Percentiles rank a stretch among this genome's conserved stretches.
Evolutionary conservation across 2,888 invertebrate genomes (phyloP).

Genomic region (Flabesymbios commensalis): DNA sequence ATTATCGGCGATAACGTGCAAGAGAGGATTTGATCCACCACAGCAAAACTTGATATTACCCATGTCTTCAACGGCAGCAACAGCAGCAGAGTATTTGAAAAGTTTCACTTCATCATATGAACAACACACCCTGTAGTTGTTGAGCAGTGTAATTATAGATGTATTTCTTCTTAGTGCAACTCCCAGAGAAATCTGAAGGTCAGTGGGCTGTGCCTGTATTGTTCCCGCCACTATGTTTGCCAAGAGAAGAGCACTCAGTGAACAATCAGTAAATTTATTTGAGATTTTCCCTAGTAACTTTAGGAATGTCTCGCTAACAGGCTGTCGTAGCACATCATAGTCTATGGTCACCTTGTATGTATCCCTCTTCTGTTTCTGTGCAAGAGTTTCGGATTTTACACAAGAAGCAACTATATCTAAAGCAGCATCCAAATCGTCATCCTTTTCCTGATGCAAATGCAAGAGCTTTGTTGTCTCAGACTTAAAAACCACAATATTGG

Average conservation of each 20-base stretch:
- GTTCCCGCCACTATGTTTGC: neutral
- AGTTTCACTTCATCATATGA: neutral
- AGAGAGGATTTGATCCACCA: neutral
- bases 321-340: neutral
- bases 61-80: neutral
- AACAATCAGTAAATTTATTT: neutral
- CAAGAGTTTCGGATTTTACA: neutral
- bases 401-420: neutral
- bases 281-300: neutral
- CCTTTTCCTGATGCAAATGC: neutral
- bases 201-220: neutral
- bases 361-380: neutral
- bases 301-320: neutral
- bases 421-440: neutral
- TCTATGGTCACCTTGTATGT: neutral
- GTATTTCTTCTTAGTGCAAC: neutral
- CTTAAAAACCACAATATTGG: neutral
- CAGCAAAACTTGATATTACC: neutral
- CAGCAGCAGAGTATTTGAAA: neutral
- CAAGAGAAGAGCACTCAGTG: neutral
- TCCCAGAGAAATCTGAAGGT: neutral
- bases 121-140: neutral
- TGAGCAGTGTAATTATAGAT: neutral
- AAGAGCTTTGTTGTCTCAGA: neutral
- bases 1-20: neutral